Percentiles rank a stretch among this genome's conserved stretches.
Conservation (phyloP, 2,113 vertebrate genomes). For the Tragelaphus strepsiceros region DNA sequence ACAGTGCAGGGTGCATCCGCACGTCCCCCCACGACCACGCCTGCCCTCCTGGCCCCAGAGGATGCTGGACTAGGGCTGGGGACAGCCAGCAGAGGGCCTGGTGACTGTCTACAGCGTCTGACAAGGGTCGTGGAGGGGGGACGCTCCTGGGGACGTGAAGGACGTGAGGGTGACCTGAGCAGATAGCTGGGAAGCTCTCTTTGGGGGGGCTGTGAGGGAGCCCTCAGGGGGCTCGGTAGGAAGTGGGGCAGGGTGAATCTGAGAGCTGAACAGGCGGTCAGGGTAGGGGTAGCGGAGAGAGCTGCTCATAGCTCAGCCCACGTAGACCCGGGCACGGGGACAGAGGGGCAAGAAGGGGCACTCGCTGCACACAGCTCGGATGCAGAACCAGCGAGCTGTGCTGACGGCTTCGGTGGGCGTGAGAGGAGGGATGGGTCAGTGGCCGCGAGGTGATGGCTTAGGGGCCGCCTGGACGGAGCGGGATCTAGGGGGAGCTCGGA, state of each 20-base stretch:
- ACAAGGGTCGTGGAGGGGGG: neutral
- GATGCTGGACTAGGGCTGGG: too few species aligned
- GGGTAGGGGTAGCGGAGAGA: neutral
- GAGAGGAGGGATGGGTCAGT: neutral
- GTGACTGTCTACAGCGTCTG: neutral
- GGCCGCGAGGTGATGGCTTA: accelerated
- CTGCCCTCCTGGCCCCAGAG: neutral
- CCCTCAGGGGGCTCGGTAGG: neutral
- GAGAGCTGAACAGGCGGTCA: accelerated
- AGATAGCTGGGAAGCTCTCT: neutral
- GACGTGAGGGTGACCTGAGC: too few species aligned
- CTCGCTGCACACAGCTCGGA: accelerated
- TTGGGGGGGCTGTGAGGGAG: too few species aligned
- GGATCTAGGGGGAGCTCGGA: neutral
- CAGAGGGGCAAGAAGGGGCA: accelerated
- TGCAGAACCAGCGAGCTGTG: neutral
- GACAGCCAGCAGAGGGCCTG: neutral
- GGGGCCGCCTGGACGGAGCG: accelerated
- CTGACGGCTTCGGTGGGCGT: neutral
- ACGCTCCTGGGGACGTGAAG: neutral
- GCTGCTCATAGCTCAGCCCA: accelerated
- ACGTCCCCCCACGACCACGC: neutral
- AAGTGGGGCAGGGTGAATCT: neutral
- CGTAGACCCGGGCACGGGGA: neutral
- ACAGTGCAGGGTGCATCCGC: accelerated